Evolutionary conservation across 2,888 invertebrate species (phyloP).

Genomic region (Agrypnus murinus): DNA sequence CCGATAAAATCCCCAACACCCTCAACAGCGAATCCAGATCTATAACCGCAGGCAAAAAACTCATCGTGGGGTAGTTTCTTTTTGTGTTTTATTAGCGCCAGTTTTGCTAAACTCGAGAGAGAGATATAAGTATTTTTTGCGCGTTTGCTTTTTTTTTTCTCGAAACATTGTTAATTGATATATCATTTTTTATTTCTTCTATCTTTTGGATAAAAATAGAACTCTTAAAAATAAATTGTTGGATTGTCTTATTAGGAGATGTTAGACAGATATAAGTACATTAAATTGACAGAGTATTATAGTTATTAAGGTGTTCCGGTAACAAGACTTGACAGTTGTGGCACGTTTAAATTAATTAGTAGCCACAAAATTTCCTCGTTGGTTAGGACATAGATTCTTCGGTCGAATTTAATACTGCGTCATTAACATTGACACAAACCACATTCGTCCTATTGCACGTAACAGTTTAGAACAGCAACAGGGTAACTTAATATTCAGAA

Average conservation of each 20-base stretch:
- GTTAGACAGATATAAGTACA: too few relatives aligned
- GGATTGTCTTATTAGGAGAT: too few relatives aligned
- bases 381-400: slow-evolving; percentile 15
- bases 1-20: slow-evolving; percentile 34
- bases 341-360: slow-evolving; percentile 28
- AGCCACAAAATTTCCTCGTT: slow-evolving; percentile 6
- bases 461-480: slow-evolving; percentile 4
- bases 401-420: slow-evolving; percentile 18
- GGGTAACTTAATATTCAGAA: slow-evolving; percentile 38
- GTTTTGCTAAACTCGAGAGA: background rate
- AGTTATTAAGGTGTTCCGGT: slow-evolving; percentile 11
- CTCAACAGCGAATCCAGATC: slow-evolving; percentile 33
- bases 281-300: too few relatives aligned
- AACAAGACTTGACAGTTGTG: slow-evolving; percentile 24
- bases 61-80: slow-evolving; percentile 22
- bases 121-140: slow-evolving; percentile 5
- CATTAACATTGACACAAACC: slow-evolving; percentile 23
- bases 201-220: too few relatives aligned
- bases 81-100: slow-evolving; percentile 22
- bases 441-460: slow-evolving; percentile 28
- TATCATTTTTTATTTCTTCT: too few relatives aligned
- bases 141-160: background rate
- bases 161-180: too few relatives aligned
- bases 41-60: slow-evolving; percentile 37
- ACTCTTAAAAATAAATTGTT: too few relatives aligned